Evolutionary conservation across 2,888 invertebrate species (phyloP).

Genomic region (Emesis furor): DNA sequence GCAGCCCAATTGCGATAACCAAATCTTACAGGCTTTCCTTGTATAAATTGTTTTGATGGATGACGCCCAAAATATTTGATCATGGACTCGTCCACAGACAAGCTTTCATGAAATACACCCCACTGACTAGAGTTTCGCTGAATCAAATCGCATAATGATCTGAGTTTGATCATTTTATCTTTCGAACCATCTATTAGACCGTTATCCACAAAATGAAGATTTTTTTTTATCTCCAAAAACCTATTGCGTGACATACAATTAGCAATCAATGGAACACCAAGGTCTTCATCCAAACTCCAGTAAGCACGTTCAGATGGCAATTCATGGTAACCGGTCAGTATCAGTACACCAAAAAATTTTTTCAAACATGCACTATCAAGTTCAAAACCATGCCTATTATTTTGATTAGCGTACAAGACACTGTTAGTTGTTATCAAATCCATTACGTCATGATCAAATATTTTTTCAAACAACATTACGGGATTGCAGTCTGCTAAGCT

Average conservation of each 20-base stretch:
- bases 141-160: constrained; percentile 52
- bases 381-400: constrained; percentile 64
- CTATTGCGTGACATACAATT: constrained; percentile 33
- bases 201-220: constrained; percentile 58
- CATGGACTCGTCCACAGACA: constrained; percentile 26
- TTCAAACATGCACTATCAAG: constrained; percentile 56
- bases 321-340: constrained; percentile 77
- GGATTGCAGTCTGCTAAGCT: constrained; percentile 66
- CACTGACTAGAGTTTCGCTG: constrained; percentile 57
- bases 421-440: constrained; percentile 63
- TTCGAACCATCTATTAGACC: constrained; percentile 45
- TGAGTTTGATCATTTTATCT: constrained; percentile 66
- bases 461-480: constrained; percentile 64
- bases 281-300: constrained; percentile 78
- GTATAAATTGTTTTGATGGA: constrained; percentile 54
- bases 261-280: constrained; percentile 73
- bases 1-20: constrained; percentile 71
- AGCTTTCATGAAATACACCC: constrained; percentile 31
- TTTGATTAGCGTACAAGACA: constrained; percentile 64
- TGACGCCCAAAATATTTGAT: constrained; percentile 55
- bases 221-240: constrained; percentile 11
- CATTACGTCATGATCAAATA: constrained; percentile 60
- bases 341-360: constrained; percentile 56
- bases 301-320: constrained; percentile 76
- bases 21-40: constrained; percentile 68